phyloP scores from a whole-genome alignment of 2,797 vertebrate genomes.

The Alosa sapidissima region DNA sequence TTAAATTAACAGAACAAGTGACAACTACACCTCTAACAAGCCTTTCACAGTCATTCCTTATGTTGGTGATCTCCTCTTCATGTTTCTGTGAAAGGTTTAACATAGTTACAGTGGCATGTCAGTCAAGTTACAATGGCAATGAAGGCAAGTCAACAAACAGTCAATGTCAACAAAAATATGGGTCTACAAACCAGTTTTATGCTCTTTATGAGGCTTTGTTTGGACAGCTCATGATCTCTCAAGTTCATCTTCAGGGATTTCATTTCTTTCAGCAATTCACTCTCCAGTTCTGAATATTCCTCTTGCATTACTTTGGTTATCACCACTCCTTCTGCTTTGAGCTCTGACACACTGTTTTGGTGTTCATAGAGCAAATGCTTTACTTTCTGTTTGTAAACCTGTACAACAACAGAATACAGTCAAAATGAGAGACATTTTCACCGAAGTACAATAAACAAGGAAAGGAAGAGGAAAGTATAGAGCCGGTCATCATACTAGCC shows the following conservation, averaged over 20 bases:
- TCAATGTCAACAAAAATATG: background rate
- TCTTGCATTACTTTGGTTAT: conserved; percentile 73
- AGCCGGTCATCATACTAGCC: too few species aligned
- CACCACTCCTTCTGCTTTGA: conserved; percentile 71
- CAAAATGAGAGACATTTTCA: background rate
- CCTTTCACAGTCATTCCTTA: conserved; percentile 74
- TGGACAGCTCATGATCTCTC: conserved; percentile 79
- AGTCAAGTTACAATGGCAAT: background rate
- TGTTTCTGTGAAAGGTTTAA: conserved; percentile 77
- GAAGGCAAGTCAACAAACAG: background rate
- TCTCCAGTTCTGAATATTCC: conserved; percentile 77
- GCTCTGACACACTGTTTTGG: conserved; percentile 83
- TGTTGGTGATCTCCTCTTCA: conserved; percentile 73
- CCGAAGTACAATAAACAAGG: too few species aligned
- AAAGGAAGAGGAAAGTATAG: too few species aligned
- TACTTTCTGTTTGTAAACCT: conserved; percentile 97
- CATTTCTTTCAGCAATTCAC: conserved; percentile 67
- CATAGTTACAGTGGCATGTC: background rate
- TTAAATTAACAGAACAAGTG: background rate
- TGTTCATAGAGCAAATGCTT: conserved; percentile 93
- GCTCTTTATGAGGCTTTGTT: conserved; percentile 73
- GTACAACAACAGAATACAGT: background rate
- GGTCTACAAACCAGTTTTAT: conserved; percentile 78
- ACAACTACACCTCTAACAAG: conserved; percentile 75
- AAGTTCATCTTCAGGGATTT: conserved; percentile 67